These are phyloP conservation scores for Cynoglossus semilaevis DNA, from an alignment of 2,113 vertebrate genomes.

Conservation along the genomic window DNA sequence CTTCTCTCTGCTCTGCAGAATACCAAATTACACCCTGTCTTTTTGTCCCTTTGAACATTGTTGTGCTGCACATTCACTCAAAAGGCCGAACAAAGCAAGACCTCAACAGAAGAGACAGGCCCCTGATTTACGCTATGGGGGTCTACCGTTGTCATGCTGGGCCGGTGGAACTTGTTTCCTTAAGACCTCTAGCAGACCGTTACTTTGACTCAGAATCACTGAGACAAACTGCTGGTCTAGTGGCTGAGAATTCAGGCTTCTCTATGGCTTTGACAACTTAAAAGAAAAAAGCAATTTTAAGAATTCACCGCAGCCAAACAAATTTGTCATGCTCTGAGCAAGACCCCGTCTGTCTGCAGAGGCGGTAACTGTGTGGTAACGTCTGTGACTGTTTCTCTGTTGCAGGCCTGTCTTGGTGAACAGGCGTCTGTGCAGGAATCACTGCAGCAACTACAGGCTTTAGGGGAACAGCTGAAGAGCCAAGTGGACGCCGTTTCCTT, in stretches of 20 bases:
- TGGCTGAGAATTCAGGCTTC: conserved; percentile 7
- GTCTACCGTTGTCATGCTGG: conserved; percentile 38
- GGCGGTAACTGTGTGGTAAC: not conserved
- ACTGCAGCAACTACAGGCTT: conserved; percentile 79
- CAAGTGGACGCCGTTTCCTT: conserved; percentile 85
- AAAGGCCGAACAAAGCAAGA: conserved; percentile 53
- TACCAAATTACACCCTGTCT: conserved; percentile 49
- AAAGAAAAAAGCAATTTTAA: too few species aligned
- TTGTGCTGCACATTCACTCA: conserved; percentile 45
- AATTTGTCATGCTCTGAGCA: too few species aligned
- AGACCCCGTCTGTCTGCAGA: not conserved
- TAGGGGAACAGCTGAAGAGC: conserved; percentile 87
- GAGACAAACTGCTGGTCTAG: conserved; percentile 12
- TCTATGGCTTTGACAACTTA: not conserved
- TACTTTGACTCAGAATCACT: conserved; percentile 22
- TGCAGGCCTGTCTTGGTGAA: conserved; percentile 78
- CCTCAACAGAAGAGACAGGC: conserved; percentile 40
- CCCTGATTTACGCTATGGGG: conserved; percentile 65
- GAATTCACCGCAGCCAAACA: too few species aligned
- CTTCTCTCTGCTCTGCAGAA: conserved; percentile 38
- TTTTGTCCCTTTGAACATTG: conserved; percentile 54
- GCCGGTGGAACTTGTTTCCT: conserved; percentile 15
- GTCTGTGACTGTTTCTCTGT: not conserved
- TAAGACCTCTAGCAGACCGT: conserved; percentile 18
- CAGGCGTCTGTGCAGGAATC: conserved; percentile 77